Base-by-base conservation (phyloP, 1,140 invertebrate species). In the Trinorchestia longiramus region DNA sequence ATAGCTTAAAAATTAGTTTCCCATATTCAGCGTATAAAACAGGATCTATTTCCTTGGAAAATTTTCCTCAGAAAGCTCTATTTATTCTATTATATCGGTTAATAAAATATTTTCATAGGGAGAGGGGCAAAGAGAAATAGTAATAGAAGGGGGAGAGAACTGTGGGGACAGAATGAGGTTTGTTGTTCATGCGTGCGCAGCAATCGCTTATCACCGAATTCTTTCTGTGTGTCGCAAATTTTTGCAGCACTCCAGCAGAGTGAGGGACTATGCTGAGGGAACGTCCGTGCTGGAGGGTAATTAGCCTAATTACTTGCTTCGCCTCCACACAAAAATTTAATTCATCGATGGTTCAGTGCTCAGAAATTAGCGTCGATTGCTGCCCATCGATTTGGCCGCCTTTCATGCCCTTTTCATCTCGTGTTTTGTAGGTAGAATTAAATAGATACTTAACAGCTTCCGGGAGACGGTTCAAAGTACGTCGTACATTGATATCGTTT, bases 221-320 rank as follows among this genome's bases (percentile, higher is more conserved):
- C 41, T 87, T 87, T 87, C 41, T 15, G 36, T 36, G 87, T 41
- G 8, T 41, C 87, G 4, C 87, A 15, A 36, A n/a, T 87, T 87
- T 87, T 87, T 90, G 88, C 88, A 90, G 3, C 88, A 41, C 88
- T 42, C 11, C 40, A 87, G 36, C 36, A 40, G 6, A 40, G 87
- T 8, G 36, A 8, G 87, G 8, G 87, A 8, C 87, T 77, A 8
- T 87, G 87, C 36, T 87, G 87, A 11, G 47, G 47, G 47, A 6
- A 19, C 47, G 8, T 6, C 8, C 47, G 47, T 53, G 47, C 47
- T 11, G 47, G 47, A 77, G 87, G 87, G 36, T 90, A 42, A 90
- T 90, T 90, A 90, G 88, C 88, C 88, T 90, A 90, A 90, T 90
- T 90, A 90, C 88, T 90, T 41, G 88, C 88, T 43, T 42, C 88